Percentiles rank a stretch among this genome's conserved stretches.
These are phyloP conservation scores for Lanius ludovicianus DNA, from an alignment of 2,113 vertebrate genomes.

Conservation along the genomic window DNA sequence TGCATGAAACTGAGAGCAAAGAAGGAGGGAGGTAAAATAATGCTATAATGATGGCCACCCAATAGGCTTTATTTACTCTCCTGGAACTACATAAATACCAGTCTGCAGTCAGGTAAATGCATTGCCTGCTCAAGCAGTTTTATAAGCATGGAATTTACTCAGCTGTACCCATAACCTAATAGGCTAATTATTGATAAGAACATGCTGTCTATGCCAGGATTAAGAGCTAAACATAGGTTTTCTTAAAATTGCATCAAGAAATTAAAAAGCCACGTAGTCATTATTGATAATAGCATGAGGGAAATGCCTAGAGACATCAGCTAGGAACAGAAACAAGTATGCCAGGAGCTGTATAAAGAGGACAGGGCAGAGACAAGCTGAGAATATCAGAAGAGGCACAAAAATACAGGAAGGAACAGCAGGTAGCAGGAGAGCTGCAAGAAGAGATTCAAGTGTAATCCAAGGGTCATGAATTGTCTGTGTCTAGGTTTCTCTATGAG, in stretches of 20 bases:
- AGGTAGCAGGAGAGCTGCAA: not conserved
- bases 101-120: slow-evolving; percentile 31
- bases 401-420: not conserved
- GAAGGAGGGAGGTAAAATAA: slow-evolving; percentile 13
- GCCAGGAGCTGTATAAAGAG: not conserved
- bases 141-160: slow-evolving; percentile 45
- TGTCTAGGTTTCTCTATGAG: not conserved
- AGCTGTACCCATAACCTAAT: slow-evolving; percentile 29
- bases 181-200: slow-evolving; percentile 18
- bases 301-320: not conserved
- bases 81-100: slow-evolving; percentile 43
- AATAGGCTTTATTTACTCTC: slow-evolving; percentile 49
- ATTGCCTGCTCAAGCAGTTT: slow-evolving; percentile 26
- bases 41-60: not conserved
- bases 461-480: not conserved
- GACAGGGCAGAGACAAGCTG: not conserved
- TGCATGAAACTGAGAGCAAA: not conserved
- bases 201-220: not conserved
- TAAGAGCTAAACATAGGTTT: slow-evolving; percentile 14
- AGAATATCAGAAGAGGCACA: not conserved
- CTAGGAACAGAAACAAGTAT: not conserved
- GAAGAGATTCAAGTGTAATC: not conserved
- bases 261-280: not conserved
- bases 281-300: not conserved
- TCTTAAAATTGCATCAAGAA: not conserved